Evolutionary conservation across 2,113 vertebrate genomes (phyloP), one percentile per base, ranked within the genome.

Genomic region (Cyprinodon tularosa): DNA sequence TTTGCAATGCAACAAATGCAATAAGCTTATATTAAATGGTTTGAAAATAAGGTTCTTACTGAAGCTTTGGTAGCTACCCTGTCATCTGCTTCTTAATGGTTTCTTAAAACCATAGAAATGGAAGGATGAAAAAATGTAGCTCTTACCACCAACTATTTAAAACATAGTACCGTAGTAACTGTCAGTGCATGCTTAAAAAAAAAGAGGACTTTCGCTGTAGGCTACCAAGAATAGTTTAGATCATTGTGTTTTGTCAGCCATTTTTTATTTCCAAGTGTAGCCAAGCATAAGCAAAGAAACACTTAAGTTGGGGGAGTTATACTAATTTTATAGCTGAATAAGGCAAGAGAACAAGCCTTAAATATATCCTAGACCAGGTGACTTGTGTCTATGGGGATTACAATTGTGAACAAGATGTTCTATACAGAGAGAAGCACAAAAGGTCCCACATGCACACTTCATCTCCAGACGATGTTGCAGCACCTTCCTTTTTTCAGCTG

Each of bases 361-460:
- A 71, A 75, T 77, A 90, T 90, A 86, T 86, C 65, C 84, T 78
- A 78, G 67, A 86, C 78, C 83, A 68, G 85, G 85, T 77, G 81
- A 78, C 81, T 89, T 86, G 86, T 82, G 85, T 82, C 81, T 88
- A 86, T 84, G 75, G 85, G 90, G 91, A 92, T 91, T 91, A 89
- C 45, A 90, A 86, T 81, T 90, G 87, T 84, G 84, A 90, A 88
- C 84, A 86, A 76, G 71, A 85, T 78, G 79, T 68, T 76, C 78
- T 47, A 59, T 63, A 42, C 72, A 62, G 48, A 39, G 39, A 61
- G 12, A 42, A 10, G n/a, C 48, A 59, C 9, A 66, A 71, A 72
- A 50, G 65, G 53, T 39, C 64, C 39, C 67, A 71, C 71, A 62
- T 60, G 71, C 76, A 72, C 77, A 78, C 74, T 29, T 71, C 68